Conservation (phyloP, 2,888 invertebrate genomes). For the Eupithecia pulchellata region DNA sequence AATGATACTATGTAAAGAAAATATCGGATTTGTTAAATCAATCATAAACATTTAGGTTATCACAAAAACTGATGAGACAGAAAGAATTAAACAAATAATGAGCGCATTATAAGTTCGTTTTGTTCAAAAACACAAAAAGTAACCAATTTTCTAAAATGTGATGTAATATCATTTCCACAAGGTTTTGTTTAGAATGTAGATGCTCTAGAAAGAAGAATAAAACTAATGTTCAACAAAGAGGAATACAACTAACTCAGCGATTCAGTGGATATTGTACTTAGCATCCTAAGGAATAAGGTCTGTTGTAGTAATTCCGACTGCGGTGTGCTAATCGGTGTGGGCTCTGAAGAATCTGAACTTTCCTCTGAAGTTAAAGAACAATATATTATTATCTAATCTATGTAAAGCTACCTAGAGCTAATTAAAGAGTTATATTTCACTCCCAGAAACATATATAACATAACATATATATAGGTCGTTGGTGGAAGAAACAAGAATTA, state of each 20-base stretch:
- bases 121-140: not conserved
- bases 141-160: not conserved
- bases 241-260: slow-evolving; percentile 49
- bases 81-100: not conserved
- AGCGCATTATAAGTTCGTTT: not conserved
- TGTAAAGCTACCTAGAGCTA: not conserved
- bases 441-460: not conserved
- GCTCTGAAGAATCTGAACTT: slow-evolving; percentile 59
- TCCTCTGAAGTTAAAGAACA: slow-evolving; percentile 60
- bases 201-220: slow-evolving; percentile 18
- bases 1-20: not conserved
- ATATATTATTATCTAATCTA: not conserved
- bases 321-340: slow-evolving; percentile 49
- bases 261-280: slow-evolving; percentile 78
- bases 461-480: too few species aligned
- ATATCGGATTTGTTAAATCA: not conserved
- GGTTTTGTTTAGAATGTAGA: slow-evolving; percentile 24
- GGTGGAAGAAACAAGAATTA: not conserved
- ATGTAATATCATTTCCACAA: slow-evolving; percentile 25
- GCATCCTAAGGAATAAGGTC: slow-evolving; percentile 71
- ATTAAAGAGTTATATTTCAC: not conserved
- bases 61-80: not conserved
- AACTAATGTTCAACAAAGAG: slow-evolving; percentile 29
- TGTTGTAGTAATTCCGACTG: slow-evolving; percentile 58
- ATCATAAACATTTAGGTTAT: not conserved